phyloP scores from a whole-genome alignment of 1,140 invertebrate genomes.

The Drosophila ananassae region DNA sequence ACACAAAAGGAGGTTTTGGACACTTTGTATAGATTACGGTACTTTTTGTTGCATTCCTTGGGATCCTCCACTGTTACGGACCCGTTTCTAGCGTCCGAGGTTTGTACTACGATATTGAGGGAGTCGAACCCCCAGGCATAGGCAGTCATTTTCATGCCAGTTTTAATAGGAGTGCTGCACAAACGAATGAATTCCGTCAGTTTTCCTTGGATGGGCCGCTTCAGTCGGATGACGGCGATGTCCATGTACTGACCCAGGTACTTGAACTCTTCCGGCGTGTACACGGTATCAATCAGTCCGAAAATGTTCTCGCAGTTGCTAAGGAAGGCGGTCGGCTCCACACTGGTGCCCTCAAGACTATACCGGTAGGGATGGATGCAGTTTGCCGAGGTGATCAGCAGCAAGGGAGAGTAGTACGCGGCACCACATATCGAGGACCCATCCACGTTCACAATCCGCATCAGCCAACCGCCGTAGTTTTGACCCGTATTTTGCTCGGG shows the following conservation, averaged over 20 bases:
- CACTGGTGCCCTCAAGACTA: slow-evolving; percentile 2
- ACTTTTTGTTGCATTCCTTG: not conserved
- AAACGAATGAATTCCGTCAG: slow-evolving; percentile 43
- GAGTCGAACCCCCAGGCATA: slow-evolving; percentile 36
- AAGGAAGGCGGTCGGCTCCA: slow-evolving; percentile 12
- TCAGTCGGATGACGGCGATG: slow-evolving; percentile 26
- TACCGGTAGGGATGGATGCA: slow-evolving; percentile 33
- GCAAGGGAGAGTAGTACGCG: slow-evolving; percentile 23
- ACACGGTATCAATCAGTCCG: slow-evolving; percentile 23
- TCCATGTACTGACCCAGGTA: slow-evolving; percentile 23
- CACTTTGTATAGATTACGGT: not conserved
- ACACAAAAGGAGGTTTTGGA: slow-evolving; percentile 28
- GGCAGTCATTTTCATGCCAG: not conserved
- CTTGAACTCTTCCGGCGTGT: slow-evolving; percentile 14
- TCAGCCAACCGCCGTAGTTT: slow-evolving; percentile 40
- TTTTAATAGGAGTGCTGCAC: not conserved
- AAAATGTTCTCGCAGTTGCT: not conserved
- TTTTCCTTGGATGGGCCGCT: slow-evolving; percentile 18
- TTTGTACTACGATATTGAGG: not conserved
- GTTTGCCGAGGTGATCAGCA: slow-evolving; percentile 42
- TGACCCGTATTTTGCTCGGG: slow-evolving; percentile 5
- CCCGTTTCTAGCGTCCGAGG: not conserved
- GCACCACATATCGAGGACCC: slow-evolving; percentile 23
- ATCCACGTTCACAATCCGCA: slow-evolving; percentile 14
- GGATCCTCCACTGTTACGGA: not conserved